Evolutionary conservation across 2,113 vertebrate genomes (phyloP), one percentile per base, ranked within the genome.

Genomic region (Scartelaos histophorus): DNA sequence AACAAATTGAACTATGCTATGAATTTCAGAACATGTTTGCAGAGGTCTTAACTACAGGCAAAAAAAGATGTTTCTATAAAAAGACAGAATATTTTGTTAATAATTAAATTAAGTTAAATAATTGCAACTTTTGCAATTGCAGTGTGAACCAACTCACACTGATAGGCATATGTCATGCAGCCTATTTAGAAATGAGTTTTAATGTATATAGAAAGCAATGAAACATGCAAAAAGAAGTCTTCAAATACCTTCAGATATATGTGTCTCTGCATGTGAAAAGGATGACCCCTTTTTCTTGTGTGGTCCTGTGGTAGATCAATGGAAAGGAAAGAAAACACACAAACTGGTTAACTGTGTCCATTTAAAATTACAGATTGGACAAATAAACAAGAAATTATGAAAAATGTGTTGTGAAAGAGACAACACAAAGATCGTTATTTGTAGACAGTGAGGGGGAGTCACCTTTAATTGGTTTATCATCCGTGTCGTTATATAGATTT

Each of bases 241-340:
- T 71, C 76, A 83, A 89, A 89, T 91, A 92, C 91, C 91, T 92
- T 92, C 91, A 76, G 90, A 90, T 86, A 90, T 88, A 85, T 92
- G 90, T 87, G 78, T 90, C 86, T 91, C 91, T 70, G 85, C 83
- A 58, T 92, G 88, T 80, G 91, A 90, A 82, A 91, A 92, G 84
- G 87, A 70, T 67, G 86, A 85, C 79, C 90, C 91, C 80, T 91
- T 91, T 90, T 90, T 92, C 90, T 81, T 92, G 87, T 88, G 87
- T 76, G 87, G 91, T 85, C 83, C 80, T 73, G 89, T 88, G 90
- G 87, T 73, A 87, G 78, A 80, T 90, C 79, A 90, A 90, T 77
- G 24, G 83, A 43, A 43, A 75, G 78, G 85, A 74, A 82, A 85
- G 80, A 64, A 85, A 77, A 75, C 69, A 74, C 29, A 87, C 57